Percentiles rank a stretch among this genome's conserved stretches.
Conservation (phyloP, 2,113 vertebrate species). For the Gymnocephalus cernua region DNA sequence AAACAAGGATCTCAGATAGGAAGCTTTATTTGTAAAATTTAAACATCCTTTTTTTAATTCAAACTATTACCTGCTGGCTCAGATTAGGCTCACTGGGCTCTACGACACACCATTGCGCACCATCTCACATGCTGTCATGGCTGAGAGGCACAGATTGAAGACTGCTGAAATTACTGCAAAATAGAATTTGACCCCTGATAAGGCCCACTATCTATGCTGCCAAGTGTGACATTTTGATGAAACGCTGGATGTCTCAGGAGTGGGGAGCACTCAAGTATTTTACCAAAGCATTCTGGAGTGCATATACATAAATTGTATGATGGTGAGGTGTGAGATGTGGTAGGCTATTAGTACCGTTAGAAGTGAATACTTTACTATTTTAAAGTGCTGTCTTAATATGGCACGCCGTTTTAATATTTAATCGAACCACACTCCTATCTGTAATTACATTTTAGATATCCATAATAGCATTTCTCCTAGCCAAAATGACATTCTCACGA, state of each 20-base stretch:
- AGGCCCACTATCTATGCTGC: constrained; percentile 57
- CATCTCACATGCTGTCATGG: constrained; percentile 28
- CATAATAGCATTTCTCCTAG: too few species aligned
- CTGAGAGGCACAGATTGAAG: constrained; percentile 55
- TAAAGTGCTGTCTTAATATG: background rate
- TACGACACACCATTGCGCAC: constrained; percentile 34
- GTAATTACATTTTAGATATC: too few species aligned
- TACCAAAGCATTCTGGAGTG: constrained; percentile 35
- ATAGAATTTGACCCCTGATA: constrained; percentile 69
- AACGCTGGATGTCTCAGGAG: constrained; percentile 46
- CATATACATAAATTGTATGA: constrained; percentile 35
- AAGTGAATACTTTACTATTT: background rate
- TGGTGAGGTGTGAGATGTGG: constrained; percentile 18
- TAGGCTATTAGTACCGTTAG: constrained; percentile 8
- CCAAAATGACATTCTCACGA: too few species aligned
- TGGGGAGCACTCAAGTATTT: constrained; percentile 52
- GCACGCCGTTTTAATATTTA: too few species aligned
- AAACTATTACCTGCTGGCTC: constrained; percentile 56
- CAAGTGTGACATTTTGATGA: constrained; percentile 76
- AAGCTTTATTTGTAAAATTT: constrained; percentile 30
- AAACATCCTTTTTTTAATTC: constrained; percentile 48
- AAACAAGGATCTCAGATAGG: constrained; percentile 41
- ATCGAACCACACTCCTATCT: too few species aligned
- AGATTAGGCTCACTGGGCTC: constrained; percentile 45
- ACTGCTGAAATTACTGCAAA: constrained; percentile 62